Base-by-base conservation (phyloP, 2,888 invertebrate genomes). In the Ditylenchus weischeri region DNA sequence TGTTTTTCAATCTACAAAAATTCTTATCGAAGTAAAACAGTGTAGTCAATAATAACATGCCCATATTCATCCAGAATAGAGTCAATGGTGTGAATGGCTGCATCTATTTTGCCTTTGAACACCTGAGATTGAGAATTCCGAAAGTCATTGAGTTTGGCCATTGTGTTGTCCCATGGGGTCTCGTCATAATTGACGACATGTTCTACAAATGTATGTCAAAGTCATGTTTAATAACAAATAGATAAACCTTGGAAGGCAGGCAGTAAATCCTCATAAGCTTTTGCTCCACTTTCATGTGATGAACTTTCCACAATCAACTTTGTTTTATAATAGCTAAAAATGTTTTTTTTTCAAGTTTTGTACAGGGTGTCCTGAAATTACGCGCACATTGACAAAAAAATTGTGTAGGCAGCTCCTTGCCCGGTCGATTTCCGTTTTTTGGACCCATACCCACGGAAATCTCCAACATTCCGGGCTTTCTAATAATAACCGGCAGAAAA, bases 1-100 rank as follows among this genome's bases (percentile, higher is more conserved):
- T 86, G 84, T 92, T 89, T 65, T 89, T 87, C 23, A 89, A 83
- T n/a, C 88, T 86, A 83, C 88, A 91, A 57, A 49, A 29, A 29
- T 1, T 3, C 2, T 59, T 8, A 21, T 13, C 59, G 64, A n/a
- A n/a, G 21, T 21, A 43, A 7, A 29, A 47, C 47, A 10, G 21
- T 21, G 21, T 13, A 21, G 47, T 47, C 10, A n/a, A 51, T 64
- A 18, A 5, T 5, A 78, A 57, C 67, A 61, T n/a, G 77, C 78
- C 65, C 57, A 50, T 76, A 77, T 65, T 76, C 61, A 7, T 75
- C 72, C 15, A 86, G 71, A 59, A 83, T 81, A 43, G 83, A 77
- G 57, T 84, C 84, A 23, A 86, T 73, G 1, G 84, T 76, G 7
- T 71, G 57, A 11, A 85, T 76, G n/a, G 86, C 82, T 35, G 80